Evolutionary conservation across 2,797 vertebrate genomes (phyloP).

Genomic region (Chloroceryle inda): DNA sequence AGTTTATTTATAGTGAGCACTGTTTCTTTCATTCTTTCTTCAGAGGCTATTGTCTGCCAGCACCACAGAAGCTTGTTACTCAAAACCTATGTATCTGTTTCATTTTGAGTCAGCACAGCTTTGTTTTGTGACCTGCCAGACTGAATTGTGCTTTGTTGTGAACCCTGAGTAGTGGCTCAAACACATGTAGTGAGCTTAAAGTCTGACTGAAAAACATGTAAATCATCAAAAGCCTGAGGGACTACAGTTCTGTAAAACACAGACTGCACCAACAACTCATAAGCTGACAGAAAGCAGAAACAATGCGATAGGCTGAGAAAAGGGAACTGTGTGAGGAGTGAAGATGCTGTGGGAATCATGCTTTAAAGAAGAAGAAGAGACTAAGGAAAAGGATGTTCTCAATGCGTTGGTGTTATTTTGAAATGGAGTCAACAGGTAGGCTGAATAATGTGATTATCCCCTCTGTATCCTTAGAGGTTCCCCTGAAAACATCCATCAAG

Average conservation of each 20-base stretch:
- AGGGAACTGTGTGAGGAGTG: neutral
- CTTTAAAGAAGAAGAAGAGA: neutral
- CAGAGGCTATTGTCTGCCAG: neutral
- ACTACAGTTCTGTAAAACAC: neutral
- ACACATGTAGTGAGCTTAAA: fast-evolving
- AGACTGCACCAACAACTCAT: neutral
- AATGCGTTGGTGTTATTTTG: neutral
- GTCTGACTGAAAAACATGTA: neutral
- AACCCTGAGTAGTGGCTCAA: neutral
- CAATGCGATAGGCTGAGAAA: neutral
- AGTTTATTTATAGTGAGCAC: neutral
- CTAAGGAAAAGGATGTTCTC: neutral
- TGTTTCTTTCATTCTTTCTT: neutral
- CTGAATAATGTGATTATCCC: neutral
- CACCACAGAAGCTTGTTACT: neutral
- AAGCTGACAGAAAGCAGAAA: neutral
- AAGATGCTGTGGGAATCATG: neutral
- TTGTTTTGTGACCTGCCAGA: neutral
- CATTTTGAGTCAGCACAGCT: fast-evolving
- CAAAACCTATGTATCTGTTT: neutral
- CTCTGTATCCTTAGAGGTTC: neutral
- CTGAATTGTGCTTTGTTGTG: fast-evolving
- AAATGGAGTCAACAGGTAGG: neutral
- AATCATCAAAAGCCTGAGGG: neutral
- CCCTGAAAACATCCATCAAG: neutral